Evolutionary conservation across 2,113 vertebrate species (phyloP).

Genomic region (Carlito syrichta): DNA sequence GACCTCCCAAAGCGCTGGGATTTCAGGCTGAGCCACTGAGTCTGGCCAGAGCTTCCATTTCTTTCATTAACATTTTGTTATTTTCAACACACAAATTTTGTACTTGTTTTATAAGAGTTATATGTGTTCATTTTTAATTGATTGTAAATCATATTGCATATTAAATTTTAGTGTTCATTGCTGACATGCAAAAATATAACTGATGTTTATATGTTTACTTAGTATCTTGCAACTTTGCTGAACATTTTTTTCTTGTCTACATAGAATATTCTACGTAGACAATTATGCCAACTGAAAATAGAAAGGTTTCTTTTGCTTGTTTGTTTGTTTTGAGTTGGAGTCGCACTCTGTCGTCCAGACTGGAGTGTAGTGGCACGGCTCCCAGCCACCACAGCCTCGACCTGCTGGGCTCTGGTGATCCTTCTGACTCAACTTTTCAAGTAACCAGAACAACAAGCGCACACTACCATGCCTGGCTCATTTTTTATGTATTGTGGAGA

Average conservation of each 20-base stretch:
- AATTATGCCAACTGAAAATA: neutral
- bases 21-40: no score
- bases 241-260: neutral
- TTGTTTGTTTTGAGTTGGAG: no score
- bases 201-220: neutral
- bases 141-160: neutral
- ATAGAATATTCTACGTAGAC: neutral
- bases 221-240: neutral
- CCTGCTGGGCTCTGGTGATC: no score
- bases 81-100: neutral
- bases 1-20: no score
- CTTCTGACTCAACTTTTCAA: no score
- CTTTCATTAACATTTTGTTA: neutral
- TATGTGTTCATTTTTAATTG: neutral
- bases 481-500: no score
- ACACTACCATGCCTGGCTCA: no score
- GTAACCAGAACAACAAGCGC: no score
- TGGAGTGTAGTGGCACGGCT: no score
- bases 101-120: neutral
- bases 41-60: neutral
- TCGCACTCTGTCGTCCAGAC: no score
- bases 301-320: no score
- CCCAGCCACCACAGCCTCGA: no score
- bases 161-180: neutral
- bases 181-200: neutral